Base-by-base conservation (phyloP, 2,888 invertebrate species). In the Rhagium mordax region DNA sequence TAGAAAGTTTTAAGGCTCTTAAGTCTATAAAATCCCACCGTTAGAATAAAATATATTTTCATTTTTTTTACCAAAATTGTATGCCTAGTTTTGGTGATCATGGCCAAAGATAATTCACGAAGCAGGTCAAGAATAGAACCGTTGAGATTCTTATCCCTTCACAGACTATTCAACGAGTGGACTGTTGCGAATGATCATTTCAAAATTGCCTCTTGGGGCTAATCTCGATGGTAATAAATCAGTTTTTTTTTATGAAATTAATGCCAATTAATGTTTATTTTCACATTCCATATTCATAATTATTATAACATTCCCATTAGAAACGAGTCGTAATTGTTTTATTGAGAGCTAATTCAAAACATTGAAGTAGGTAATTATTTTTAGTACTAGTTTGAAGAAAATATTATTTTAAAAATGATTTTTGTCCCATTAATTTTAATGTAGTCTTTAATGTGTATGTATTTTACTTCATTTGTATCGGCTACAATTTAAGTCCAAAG, bases 191-290 rank as follows among this genome's bases (percentile, higher is more conserved):
- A 21, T 18, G 3, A 7, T 20, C 55, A 13, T 55, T 55, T 55
- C 59, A 29, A 59, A 18, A 59, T 59, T 27, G 5, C 59, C 6
- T 33, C 33, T 29, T 24, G 33, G 33, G 18, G 16, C 1, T 10
- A 33, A 59, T 59, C 29, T 59, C 15, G 59, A 16, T 24, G 33
- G 18, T 59, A 59, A 29, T 59, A 33, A 33, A 33, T 59, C 59
- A 59, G 8, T 59, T 33, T 59, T 33, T 59, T 33, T 59, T 33
- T 59, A 33, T 29, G 20, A 3, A 27, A 57, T 18, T 16, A 29
- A 16, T 24, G 59, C 4, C 13, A 59, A 33, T 59, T 59, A 59
- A 29, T 59, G 16, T 0, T 29, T 29, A 33, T 51, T 18, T 16
- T 3, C 8, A 18, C 51, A 3, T 1, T 49, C 16, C 18, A 20